Base-by-base conservation (phyloP, 2,888 invertebrate genomes). In the Holacanthella duospinosa region DNA sequence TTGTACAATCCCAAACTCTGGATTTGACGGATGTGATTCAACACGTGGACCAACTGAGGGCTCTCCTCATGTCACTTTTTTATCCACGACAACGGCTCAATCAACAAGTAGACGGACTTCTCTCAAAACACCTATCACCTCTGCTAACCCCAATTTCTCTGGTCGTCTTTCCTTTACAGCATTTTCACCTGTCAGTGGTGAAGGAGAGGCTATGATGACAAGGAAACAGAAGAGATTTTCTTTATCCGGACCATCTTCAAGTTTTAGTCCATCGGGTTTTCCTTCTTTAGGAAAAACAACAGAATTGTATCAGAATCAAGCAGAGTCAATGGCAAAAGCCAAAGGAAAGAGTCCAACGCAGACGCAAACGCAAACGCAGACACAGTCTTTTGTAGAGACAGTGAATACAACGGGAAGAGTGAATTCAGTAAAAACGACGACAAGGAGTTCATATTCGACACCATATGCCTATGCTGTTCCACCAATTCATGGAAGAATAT, bases 1-100 rank as follows among this genome's bases (percentile, higher is more conserved):
- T 48, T 69, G 69, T 64, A 68, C 61, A 12, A 54, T 63, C 56
- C 63, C 57, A 27, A 58, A 60, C 43, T 29, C 58, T 29, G 29
- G 48, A 21, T 25, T 1, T 28, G 56, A 24, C 1, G 27, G 55
- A 21, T 44, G 16, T 9, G 58, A 57, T 36, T 27, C n/a, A 24
- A 43, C 25, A 19, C 43, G 12, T 21, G 58, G 64, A 54, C 55
- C 59, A 54, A 62, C 62, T n/a, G 36, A 12, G 9, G 21, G 12
- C 16, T n/a, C 4, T 48, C 21, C 19, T n/a, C 48, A 9, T n/a
- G 48, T 48, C 48, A 48, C 12, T 48, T 48, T 48, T 21, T 21
- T 48, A 4, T 9, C 48, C 21, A 48, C 48, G 16, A 43, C 43
- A 59, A 26, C 59, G 21, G 24, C 6, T 9, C 19, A 29, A 55